Evolutionary conservation across 2,113 vertebrate genomes (phyloP).

Genomic region (Platysternon megacephalum): DNA sequence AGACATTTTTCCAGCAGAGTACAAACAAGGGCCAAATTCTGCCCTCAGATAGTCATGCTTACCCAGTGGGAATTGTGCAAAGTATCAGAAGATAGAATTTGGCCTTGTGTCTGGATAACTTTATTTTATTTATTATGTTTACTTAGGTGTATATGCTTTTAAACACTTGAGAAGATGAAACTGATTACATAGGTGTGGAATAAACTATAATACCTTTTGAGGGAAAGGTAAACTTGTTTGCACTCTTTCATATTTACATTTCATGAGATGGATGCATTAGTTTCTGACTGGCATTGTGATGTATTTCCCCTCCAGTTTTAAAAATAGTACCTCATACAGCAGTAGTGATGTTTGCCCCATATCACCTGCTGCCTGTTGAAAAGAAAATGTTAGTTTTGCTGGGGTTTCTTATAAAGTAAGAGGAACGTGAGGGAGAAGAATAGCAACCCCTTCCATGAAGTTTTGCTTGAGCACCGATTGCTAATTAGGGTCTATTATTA

Average conservation of each 20-base stretch:
- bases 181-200: background rate
- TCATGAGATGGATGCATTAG: background rate
- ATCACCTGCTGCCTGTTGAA: background rate
- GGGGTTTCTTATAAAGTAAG: background rate
- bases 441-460: background rate
- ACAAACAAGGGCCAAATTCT: too few species aligned
- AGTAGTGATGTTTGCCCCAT: background rate
- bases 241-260: background rate
- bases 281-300: accelerated
- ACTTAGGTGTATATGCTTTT: accelerated
- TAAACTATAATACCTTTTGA: background rate
- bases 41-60: background rate
- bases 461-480: accelerated
- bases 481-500: background rate
- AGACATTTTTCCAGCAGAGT: background rate
- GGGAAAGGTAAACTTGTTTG: background rate
- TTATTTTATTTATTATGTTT: background rate
- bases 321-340: background rate
- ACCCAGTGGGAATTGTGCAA: background rate
- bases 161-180: background rate
- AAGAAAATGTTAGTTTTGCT: background rate
- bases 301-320: background rate
- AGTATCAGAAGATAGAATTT: accelerated
- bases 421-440: background rate
- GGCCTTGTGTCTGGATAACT: too few species aligned